Conservation (phyloP, 2,888 invertebrate genomes). For the Macrosoma leucophasiata region DNA sequence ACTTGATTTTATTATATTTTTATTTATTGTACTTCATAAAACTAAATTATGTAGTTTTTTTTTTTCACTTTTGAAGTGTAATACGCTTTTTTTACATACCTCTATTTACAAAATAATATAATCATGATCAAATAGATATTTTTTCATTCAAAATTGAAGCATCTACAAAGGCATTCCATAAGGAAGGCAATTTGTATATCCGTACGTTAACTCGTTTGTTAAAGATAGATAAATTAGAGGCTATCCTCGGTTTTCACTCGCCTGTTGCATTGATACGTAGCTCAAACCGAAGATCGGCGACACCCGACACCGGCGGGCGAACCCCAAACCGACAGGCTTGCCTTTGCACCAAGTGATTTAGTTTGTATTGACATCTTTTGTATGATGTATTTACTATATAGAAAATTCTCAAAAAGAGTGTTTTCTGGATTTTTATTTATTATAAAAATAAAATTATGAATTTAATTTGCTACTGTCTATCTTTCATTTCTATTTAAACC, state of each 20-base stretch:
- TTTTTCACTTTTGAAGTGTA: slow-evolving; percentile 69
- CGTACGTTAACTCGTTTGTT: slow-evolving; percentile 62
- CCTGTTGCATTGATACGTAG: slow-evolving; percentile 50
- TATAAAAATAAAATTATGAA: slow-evolving; percentile 75
- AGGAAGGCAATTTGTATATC: slow-evolving; percentile 53
- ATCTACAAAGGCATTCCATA: slow-evolving; percentile 62
- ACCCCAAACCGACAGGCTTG: slow-evolving; percentile 68
- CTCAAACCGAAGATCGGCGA: slow-evolving; percentile 42
- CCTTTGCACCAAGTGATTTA: slow-evolving; percentile 77
- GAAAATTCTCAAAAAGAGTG: slow-evolving; percentile 67
- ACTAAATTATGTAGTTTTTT: slow-evolving; percentile 62
- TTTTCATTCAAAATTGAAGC: slow-evolving; percentile 54
- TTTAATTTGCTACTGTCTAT: slow-evolving; percentile 65
- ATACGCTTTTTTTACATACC: slow-evolving; percentile 72
- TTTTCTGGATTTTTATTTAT: slow-evolving; percentile 74
- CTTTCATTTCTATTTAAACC: slow-evolving; percentile 29
- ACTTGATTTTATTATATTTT: slow-evolving; percentile 66
- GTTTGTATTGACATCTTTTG: slow-evolving; percentile 75
- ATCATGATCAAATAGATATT: slow-evolving; percentile 71
- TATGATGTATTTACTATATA: slow-evolving; percentile 74
- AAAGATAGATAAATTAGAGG: slow-evolving; percentile 60
- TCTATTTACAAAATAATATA: slow-evolving; percentile 66
- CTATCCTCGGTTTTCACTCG: slow-evolving; percentile 69
- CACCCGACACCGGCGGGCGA: slow-evolving; percentile 38
- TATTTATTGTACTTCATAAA: slow-evolving; percentile 64